phyloP scores from a whole-genome alignment of 2,113 vertebrate species.

The Lanius collurio region DNA sequence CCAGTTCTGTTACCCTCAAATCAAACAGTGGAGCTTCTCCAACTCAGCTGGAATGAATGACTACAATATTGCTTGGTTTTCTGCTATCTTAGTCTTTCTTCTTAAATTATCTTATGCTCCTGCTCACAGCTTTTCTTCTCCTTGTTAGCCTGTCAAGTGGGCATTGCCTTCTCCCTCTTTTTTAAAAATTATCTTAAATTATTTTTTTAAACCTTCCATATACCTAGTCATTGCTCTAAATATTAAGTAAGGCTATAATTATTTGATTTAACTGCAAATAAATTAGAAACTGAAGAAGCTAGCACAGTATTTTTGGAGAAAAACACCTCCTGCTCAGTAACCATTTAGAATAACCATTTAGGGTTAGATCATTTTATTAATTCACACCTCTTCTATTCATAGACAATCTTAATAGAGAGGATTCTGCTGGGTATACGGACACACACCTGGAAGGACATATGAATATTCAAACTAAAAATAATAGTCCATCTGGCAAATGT shows the following conservation, averaged over 20 bases:
- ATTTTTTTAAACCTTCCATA: not conserved
- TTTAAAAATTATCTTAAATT: not conserved
- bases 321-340: not conserved
- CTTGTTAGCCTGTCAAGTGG: not conserved
- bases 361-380: not conserved
- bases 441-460: not conserved
- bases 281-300: not conserved
- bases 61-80: not conserved
- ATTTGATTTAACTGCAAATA: not conserved
- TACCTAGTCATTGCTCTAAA: not conserved
- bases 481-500: not conserved
- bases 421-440: not conserved
- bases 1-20: not conserved
- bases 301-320: not conserved
- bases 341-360: not conserved
- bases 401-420: not conserved
- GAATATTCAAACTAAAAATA: slow-evolving; percentile 17
- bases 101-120: not conserved
- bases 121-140: not conserved
- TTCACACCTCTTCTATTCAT: not conserved
- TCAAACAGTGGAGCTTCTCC: not conserved
- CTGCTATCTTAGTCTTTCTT: not conserved
- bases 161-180: not conserved
- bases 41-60: not conserved
- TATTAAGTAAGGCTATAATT: not conserved